Base-by-base conservation (phyloP, 2,797 vertebrate genomes). In the Zenarchopterus dispar region DNA sequence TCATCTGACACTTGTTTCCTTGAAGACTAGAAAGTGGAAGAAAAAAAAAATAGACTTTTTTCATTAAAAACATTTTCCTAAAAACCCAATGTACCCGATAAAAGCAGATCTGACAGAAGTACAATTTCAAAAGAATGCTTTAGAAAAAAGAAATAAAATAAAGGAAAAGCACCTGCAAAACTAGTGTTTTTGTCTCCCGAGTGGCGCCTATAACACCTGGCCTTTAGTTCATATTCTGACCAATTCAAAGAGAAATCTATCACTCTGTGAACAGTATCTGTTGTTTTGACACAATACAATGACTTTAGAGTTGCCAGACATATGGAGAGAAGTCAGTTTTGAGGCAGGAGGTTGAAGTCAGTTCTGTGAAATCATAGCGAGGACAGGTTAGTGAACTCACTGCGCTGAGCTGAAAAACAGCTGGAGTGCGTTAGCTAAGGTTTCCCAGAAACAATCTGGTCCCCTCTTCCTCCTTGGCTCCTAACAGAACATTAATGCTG, bases 1-100 rank as follows among this genome's bases (percentile, higher is more conserved):
- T 93, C 89, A 99, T 57, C 72, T 95, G 92, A 81, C 98, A 99
- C 78, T 85, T 96, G 70, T 93, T 94, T 31, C 90, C 96, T 88
- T 97, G 96, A 71, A 98, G 94, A 86, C 98, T 99, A 58, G 26
- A 72, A 50, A 80, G 17, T 66, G 16, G 58, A 51, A 8, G 67
- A 0, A 57, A 51, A 11, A 73, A 0, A 58, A 23, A 55, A 10
- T 52, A 7, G 1, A 11, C 3, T 26, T 26, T 26, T 4, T 56
- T 2, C 26, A 19, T 15, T n/a, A 67, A 56, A 36, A 13, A 36
- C 16, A 28, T 48, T 4, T 4, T 13, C 16, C 1, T 33, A 18
- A 26, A 46, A 17, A 31, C 23, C 4, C 28, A 56, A 49, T n/a
- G n/a, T n/a, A 31, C 3, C 4, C 19, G 8, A 8, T 41, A 15